Evolutionary conservation across 2,113 vertebrate genomes (phyloP), one percentile per base, ranked within the genome.

Genomic region (Pyxicephalus adspersus): DNA sequence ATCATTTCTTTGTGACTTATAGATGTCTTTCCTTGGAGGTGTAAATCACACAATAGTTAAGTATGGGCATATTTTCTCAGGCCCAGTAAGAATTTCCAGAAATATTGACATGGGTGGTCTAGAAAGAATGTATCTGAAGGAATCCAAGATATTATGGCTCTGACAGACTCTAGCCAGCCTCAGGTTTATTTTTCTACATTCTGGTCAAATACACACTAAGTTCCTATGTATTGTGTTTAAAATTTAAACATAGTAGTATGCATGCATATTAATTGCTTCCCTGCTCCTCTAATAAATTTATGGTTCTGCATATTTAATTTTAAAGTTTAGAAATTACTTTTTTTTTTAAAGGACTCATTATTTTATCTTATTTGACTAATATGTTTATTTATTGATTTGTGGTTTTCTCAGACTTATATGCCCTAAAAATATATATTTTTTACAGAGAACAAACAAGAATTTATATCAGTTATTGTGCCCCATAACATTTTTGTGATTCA

Each of bases 181-280:
- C 23, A 20, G 31, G 57, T 76, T 76, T 76, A 64, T 76, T 76
- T 75, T 75, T 76, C 58, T 64, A 61, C 51, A 63, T 76, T 76
- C 61, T 76, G 57, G 8, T 63, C 34, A 51, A 64, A 76, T 63
- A 76, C 73, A 76, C 73, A 63, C n/a, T 64, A 63, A 23, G n/a
- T 15, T 75, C 38, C 58, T 51, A 50, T 28, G 16, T 63, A 23
- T 63, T 76, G 55, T 63, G 34, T 61, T 45, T 75, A 29, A 61
- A 61, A 61, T n/a, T 16, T 26, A 25, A 5, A 26, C 2, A 34
- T 11, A 22, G n/a, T 34, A 34, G 13, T 22, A 34, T 38, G 38
- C 15, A 45, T 75, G 57, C 34, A 75, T 74, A 74, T 60, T 74
- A 34, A 60, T 58, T 45, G 38, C 5, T 31, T 22, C 28, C 28